Evolutionary conservation across 2,113 vertebrate genomes (phyloP), one percentile per base, ranked within the genome.

Genomic region (Chlorodrepanis virens): DNA sequence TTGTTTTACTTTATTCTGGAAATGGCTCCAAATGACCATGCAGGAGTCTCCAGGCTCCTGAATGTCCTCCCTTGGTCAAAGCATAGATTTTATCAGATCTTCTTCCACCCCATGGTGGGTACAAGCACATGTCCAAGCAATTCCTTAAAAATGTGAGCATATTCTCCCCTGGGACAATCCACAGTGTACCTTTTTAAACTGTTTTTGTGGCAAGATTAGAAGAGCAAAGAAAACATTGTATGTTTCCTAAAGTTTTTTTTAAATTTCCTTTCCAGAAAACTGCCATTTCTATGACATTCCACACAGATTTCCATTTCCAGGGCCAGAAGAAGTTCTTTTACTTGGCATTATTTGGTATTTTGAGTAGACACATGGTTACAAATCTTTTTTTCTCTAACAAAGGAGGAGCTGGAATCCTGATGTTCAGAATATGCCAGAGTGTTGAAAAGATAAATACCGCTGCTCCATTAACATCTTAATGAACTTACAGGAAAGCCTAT

Each of bases 371-470:
- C 7, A 15, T 2, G 2, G 44, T 67, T 64, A 54, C 63, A 53
- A 63, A 40, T 14, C 0, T 4, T 72, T 80, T 59, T 61, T 33
- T 37, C 50, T 81, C 17, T 67, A 60, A 59, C 17, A 56, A 56
- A 54, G 1, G 2, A 44, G 50, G 14, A 89, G 27, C 44, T 84
- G 65, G 44, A 71, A 87, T 71, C 52, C 84, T 69, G n/a, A 78
- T 82, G 69, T 65, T 78, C 28, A 57, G 61, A 84, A 60, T 16
- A 76, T 7, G 31, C 29, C 61, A 21, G 10, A 31, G 37, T 75
- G 60, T 61, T 93, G 69, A 94, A 95, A 94, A 93, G 83, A 94
- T 71, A 95, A 89, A 87, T 49, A 84, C 33, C 0, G 4, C 31
- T 49, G 40, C 39, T 81, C 44, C 45, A 17, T 70, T 87, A 92